Evolutionary conservation across 2,113 vertebrate species (phyloP), one percentile per base, ranked within the genome.

Genomic region (Trematocara stigmaticum): DNA sequence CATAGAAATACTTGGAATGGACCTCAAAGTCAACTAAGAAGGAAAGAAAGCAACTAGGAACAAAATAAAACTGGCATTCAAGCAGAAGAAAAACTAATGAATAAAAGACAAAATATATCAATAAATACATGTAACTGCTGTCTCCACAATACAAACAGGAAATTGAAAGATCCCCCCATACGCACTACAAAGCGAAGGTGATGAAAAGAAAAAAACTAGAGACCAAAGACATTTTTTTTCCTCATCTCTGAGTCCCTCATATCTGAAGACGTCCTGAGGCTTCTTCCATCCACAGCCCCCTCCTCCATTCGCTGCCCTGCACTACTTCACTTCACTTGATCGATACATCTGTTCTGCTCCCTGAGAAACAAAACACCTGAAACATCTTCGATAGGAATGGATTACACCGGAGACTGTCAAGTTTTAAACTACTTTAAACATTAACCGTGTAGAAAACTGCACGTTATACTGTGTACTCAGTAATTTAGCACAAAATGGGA

Each of bases 261-360:
- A 83, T 82, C 69, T 83, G 45, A 84, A 86, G 10, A 80, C 31
- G 40, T 86, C 90, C 87, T 15, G 31, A 23, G 82, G 82, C 82
- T 11, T 79, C 51, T 47, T 64, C 35, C 53, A 49, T 86, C 81
- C 38, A 82, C 51, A 83, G 78, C 66, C 52, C 66, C 26, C 79
- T 56, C 53, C 57, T 52, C 42, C 88, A 57, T 79, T 66, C 10
- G 10, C 49, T 56, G 57, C 23, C 49, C 51, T 35, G 59, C 52
- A 40, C 53, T 74, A n/a, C 57, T 84, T 88, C 76, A 87, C 49
- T 78, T 89, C 10, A 66, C 87, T 84, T 90, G 71, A 91, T 92
- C 91, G 71, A 91, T 94, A 88, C 69, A 89, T 84, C 71, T 23
- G 42, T 56, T 55, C 56, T 55, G 29, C 20, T 74, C 11, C 66